A percentile compares a stretch with the other conserved stretches of the same genome.
phyloP scores from a whole-genome alignment of 2,797 vertebrate genomes.

The Oreonectes daqikongensis region DNA sequence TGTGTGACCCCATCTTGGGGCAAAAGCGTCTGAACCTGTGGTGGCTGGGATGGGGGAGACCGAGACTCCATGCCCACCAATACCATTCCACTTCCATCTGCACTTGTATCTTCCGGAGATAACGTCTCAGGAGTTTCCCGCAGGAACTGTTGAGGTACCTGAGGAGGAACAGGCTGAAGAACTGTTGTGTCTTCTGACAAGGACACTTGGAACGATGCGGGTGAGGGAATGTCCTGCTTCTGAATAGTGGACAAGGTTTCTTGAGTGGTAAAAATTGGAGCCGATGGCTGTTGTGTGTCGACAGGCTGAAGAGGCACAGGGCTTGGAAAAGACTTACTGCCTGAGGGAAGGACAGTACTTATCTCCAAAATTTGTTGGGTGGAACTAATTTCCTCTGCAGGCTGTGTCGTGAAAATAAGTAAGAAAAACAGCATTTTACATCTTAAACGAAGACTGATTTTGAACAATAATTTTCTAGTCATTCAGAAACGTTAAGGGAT shows the following conservation, averaged over 20 bases:
- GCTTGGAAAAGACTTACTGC: constrained; percentile 81
- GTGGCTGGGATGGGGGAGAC: constrained; percentile 70
- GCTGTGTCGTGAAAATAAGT: constrained; percentile 52
- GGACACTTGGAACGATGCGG: constrained; percentile 83
- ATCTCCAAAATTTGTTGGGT: constrained; percentile 88
- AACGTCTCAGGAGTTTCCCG: constrained; percentile 84
- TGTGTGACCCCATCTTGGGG: constrained; percentile 87
- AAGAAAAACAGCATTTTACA: constrained; percentile 3
- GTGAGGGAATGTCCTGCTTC: constrained; percentile 88
- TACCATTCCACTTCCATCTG: constrained; percentile 74
- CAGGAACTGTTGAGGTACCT: constrained; percentile 88
- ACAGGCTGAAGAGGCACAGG: constrained; percentile 85
- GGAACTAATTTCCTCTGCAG: constrained; percentile 83
- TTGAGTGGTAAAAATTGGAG: constrained; percentile 80
- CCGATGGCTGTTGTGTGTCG: constrained; percentile 85
- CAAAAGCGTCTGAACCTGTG: constrained; percentile 79
- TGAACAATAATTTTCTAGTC: background rate
- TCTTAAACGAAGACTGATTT: background rate
- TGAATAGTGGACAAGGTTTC: constrained; percentile 88
- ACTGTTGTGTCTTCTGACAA: constrained; percentile 81
- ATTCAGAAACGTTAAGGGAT: background rate
- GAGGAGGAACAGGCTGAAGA: constrained; percentile 84
- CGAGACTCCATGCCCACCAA: constrained; percentile 82
- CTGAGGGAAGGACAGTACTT: constrained; percentile 74
- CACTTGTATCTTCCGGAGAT: constrained; percentile 77